Evolutionary conservation across 2,888 invertebrate genomes (phyloP).

Genomic region (Lepeophtheirus nordmannii): DNA sequence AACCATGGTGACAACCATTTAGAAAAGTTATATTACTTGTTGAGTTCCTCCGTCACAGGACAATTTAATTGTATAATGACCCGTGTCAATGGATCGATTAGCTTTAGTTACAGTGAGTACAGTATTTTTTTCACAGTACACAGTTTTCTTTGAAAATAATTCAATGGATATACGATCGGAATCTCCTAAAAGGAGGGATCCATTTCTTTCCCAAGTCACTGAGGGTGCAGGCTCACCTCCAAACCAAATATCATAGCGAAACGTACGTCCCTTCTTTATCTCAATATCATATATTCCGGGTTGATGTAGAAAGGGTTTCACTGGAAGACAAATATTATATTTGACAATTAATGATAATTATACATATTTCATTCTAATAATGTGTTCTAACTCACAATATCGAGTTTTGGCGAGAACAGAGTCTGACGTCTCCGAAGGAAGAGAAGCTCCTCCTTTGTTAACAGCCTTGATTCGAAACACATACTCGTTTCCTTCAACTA

Average conservation of each 20-base stretch:
- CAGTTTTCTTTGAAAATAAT: conserved; percentile 34
- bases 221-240: conserved; percentile 94
- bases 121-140: conserved; percentile 56
- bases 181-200: conserved; percentile 49
- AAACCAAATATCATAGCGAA: conserved; percentile 81
- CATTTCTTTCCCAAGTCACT: conserved; percentile 71
- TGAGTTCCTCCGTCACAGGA: conserved; percentile 40
- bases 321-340: conserved; percentile 31
- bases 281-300: conserved; percentile 46
- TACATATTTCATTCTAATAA: neutral
- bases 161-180: conserved; percentile 29
- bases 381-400: conserved; percentile 46
- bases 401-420: conserved; percentile 81
- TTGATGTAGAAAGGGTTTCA: conserved; percentile 41
- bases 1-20: no score
- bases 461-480: conserved; percentile 85
- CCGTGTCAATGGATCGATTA: conserved; percentile 35
- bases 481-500: conserved; percentile 81
- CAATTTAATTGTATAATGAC: conserved; percentile 38
- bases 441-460: conserved; percentile 42
- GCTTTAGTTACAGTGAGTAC: conserved; percentile 69
- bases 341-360: neutral
- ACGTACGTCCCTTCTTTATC: conserved; percentile 87
- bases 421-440: conserved; percentile 22
- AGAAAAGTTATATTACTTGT: conserved; percentile 26